Evolutionary conservation across 2,888 invertebrate genomes (phyloP).

Genomic region (Drosophila niveifrons): DNA sequence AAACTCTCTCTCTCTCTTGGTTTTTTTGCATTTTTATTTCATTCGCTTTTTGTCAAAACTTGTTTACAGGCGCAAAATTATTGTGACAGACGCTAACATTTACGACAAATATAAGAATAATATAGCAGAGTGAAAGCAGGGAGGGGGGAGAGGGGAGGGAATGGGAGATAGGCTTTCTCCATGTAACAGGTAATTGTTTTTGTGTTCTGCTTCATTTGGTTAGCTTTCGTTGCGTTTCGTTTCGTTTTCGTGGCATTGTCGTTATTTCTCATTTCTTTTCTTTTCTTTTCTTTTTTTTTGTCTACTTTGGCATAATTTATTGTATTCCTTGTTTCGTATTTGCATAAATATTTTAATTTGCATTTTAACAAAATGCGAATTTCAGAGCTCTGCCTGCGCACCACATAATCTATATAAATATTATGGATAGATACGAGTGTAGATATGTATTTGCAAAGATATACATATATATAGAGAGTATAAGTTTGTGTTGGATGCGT

Average conservation of each 20-base stretch:
- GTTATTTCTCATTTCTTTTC: conserved; percentile 8
- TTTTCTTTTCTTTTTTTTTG: conserved; percentile 18
- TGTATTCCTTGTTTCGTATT: conserved; percentile 64
- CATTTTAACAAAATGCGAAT: conserved; percentile 72
- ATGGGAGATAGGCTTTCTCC: conserved; percentile 14
- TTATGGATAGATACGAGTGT: conserved; percentile 15
- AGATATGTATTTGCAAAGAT: conserved; percentile 12
- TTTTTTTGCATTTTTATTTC: conserved; percentile 7
- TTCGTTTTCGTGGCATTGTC: conserved; percentile 12
- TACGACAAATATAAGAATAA: conserved; percentile 58
- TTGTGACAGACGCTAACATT: conserved; percentile 71
- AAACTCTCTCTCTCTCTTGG: not conserved
- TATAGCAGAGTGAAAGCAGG: not conserved
- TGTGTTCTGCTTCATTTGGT: conserved; percentile 62
- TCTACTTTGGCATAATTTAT: conserved; percentile 70
- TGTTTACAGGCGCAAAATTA: conserved; percentile 64
- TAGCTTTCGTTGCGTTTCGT: conserved; percentile 8
- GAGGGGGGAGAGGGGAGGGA: not conserved
- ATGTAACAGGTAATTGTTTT: conserved; percentile 74
- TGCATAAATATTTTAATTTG: conserved; percentile 79
- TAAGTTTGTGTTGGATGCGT: conserved; percentile 9
- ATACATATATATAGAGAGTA: conserved; percentile 21
- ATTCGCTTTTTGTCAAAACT: conserved; percentile 36
- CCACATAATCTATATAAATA: conserved; percentile 38
- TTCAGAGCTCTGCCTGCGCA: conserved; percentile 29